These are phyloP conservation scores for Mythimna lalbum DNA, from an alignment of 2,888 invertebrate genomes.

Conservation along the genomic window DNA sequence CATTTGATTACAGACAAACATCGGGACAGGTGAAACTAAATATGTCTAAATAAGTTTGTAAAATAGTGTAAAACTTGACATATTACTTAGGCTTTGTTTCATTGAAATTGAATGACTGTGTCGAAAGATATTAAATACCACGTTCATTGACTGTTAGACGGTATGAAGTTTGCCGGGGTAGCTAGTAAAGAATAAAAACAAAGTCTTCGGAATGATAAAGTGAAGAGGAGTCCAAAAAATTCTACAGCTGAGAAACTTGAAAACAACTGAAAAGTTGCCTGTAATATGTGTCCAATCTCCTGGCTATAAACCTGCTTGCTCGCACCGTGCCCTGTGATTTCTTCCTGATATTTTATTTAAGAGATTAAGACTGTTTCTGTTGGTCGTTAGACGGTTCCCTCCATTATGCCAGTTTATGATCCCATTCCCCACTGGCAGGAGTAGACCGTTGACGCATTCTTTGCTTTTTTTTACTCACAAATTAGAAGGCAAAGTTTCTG, in stretches of 20 bases:
- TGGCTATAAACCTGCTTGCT: slow-evolving; percentile 74
- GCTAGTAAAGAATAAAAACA: slow-evolving; percentile 25
- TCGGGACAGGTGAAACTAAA: too few species aligned
- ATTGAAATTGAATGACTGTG: too few species aligned
- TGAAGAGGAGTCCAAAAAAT: slow-evolving; percentile 28
- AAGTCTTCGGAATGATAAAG: slow-evolving; percentile 26
- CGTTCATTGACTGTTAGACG: too few species aligned
- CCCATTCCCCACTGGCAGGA: slow-evolving; percentile 77
- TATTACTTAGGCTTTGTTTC: too few species aligned
- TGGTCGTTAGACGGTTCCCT: slow-evolving; percentile 81
- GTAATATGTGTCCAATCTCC: slow-evolving; percentile 76
- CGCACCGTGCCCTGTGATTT: slow-evolving; percentile 81
- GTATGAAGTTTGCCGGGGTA: too few species aligned
- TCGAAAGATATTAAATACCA: too few species aligned
- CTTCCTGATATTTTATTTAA: slow-evolving; percentile 88
- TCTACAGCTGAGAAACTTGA: slow-evolving; percentile 48
- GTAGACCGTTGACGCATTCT: slow-evolving; percentile 76
- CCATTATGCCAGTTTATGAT: slow-evolving; percentile 84
- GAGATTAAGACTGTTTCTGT: slow-evolving; percentile 79
- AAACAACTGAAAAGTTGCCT: slow-evolving; percentile 47
- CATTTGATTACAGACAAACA: too few species aligned
- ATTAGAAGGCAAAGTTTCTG: slow-evolving; percentile 72
- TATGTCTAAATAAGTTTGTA: too few species aligned
- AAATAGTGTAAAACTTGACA: too few species aligned
- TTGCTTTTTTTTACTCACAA: slow-evolving; percentile 69